Evolutionary conservation across 2,888 invertebrate species (phyloP).

Genomic region (Mythimna loreyi): DNA sequence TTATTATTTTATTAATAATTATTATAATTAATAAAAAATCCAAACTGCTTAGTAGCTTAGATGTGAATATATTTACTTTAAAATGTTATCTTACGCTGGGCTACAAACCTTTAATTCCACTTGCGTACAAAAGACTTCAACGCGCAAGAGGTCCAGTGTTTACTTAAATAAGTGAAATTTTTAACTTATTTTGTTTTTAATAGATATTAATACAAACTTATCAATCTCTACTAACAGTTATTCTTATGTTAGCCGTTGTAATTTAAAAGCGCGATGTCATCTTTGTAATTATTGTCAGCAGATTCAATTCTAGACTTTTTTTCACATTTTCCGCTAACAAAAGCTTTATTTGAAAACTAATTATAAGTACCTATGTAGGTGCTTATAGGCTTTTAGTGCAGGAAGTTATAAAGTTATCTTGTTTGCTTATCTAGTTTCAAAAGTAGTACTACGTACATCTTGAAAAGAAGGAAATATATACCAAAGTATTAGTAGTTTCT

Average conservation of each 20-base stretch:
- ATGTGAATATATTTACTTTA: neutral
- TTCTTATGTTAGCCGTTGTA: neutral
- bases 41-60: neutral
- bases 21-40: neutral
- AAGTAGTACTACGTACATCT: neutral
- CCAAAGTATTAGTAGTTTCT: neutral
- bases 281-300: neutral
- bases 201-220: neutral
- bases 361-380: too few relatives aligned
- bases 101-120: neutral
- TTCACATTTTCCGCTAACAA: too few relatives aligned
- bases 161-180: neutral
- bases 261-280: neutral
- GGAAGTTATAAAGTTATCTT: neutral
- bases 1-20: too few relatives aligned
- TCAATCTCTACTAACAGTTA: neutral
- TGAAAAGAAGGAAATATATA: neutral
- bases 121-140: conserved; percentile 69
- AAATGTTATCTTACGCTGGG: neutral
- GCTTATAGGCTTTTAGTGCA: neutral
- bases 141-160: conserved; percentile 45
- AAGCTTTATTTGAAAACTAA: neutral
- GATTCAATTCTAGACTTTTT: too few relatives aligned
- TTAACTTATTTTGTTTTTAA: neutral
- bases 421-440: neutral